Percentiles rank a stretch among this genome's conserved stretches.
phyloP scores from a whole-genome alignment of 2,113 vertebrate genomes.

The Lycaon pictus region DNA sequence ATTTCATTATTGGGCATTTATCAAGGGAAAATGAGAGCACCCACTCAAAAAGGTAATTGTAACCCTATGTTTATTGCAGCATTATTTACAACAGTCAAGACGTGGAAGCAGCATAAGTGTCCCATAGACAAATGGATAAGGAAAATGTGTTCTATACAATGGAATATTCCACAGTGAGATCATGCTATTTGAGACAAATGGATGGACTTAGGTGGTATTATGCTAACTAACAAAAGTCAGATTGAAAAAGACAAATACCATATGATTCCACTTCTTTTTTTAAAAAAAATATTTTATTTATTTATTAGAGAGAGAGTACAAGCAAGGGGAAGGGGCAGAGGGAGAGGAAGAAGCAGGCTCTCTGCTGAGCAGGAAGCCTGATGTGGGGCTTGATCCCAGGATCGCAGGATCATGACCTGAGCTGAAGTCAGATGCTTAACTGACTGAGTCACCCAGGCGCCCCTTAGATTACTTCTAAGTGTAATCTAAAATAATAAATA shows the following conservation, averaged over 20 bases:
- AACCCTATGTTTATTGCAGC: not conserved
- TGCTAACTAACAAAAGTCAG: not conserved
- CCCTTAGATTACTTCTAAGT: not conserved
- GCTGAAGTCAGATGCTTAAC: too few relatives aligned
- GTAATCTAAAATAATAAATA: not conserved
- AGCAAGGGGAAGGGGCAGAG: too few relatives aligned
- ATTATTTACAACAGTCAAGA: not conserved
- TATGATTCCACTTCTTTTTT: not conserved
- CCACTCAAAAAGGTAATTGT: not conserved
- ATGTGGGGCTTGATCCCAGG: too few relatives aligned
- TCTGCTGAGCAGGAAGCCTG: too few relatives aligned
- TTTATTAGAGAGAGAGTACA: too few relatives aligned
- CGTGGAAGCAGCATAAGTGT: not conserved
- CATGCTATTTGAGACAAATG: not conserved
- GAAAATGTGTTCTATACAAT: not conserved
- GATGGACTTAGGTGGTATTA: not conserved
- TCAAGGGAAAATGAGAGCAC: not conserved
- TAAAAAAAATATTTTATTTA: too few relatives aligned
- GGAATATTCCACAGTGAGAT: not conserved
- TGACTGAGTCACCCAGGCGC: too few relatives aligned
- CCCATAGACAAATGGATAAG: not conserved
- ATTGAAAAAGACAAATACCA: not conserved
- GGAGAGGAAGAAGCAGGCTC: too few relatives aligned
- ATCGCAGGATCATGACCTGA: too few relatives aligned
- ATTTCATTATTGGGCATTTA: not conserved